A percentile compares a stretch with the other conserved stretches of the same genome.
These are phyloP conservation scores for Raja brachyura DNA, from an alignment of 2,113 vertebrate genomes.

Conservation along the genomic window DNA sequence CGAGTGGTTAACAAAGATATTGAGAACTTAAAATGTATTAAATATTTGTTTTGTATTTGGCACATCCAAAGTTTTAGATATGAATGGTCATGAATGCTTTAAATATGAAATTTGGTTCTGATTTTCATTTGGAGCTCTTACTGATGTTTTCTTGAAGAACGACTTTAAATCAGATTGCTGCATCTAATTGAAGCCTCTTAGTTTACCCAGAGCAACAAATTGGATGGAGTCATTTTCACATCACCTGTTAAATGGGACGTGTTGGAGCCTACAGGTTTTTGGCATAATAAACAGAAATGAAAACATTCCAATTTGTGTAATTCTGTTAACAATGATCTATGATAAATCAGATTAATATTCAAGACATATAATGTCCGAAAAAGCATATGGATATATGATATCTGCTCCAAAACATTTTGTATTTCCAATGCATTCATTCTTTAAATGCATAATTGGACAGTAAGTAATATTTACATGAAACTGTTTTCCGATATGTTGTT, in stretches of 20 bases:
- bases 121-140: neutral
- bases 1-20: slow-evolving; percentile 1
- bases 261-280: neutral
- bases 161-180: slow-evolving; percentile 5
- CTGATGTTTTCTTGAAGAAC: neutral
- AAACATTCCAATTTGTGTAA: neutral
- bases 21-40: slow-evolving; percentile 23
- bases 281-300: neutral
- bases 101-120: neutral
- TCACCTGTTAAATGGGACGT: neutral
- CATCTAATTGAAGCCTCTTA: neutral
- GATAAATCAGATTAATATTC: neutral
- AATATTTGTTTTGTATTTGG: neutral
- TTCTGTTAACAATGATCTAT: slow-evolving; percentile 9
- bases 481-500: neutral
- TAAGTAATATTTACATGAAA: neutral
- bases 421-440: neutral
- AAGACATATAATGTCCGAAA: slow-evolving; percentile 32
- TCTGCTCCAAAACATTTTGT: slow-evolving; percentile 20
- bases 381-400: slow-evolving; percentile 31
- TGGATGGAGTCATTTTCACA: neutral
- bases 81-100: neutral
- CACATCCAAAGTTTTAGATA: slow-evolving; percentile 10
- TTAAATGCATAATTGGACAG: slow-evolving; percentile 26
- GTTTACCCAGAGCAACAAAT: neutral